Evolutionary conservation across 2,113 vertebrate genomes (phyloP), one percentile per base, ranked within the genome.

Genomic region (Limnothrissa miodon): DNA sequence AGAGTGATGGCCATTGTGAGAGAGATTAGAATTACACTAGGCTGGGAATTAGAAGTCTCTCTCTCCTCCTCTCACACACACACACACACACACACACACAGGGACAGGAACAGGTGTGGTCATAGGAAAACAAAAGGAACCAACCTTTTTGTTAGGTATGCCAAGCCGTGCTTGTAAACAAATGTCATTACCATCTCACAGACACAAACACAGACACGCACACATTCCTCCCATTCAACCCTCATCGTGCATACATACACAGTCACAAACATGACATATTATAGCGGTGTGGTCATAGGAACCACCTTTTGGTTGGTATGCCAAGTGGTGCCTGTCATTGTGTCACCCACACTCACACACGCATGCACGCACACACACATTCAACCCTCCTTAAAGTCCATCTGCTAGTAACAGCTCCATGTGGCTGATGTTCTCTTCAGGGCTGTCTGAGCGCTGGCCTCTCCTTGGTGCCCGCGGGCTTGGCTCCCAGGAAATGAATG

Each of bases 11-110:
- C n/a, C n/a, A n/a, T n/a, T n/a, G n/a, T n/a, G n/a, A n/a, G n/a
- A n/a, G n/a, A n/a, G n/a, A n/a, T n/a, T n/a, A n/a, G n/a, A n/a
- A n/a, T n/a, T 42, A 42, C 42, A 42, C 2, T 4, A 42, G 6
- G 6, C 42, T 4, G 42, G 42, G 6, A 42, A 2, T 42, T 2
- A 6, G 42, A 42, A 6, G 42, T 42, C 51, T 39, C 33, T n/a
- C 36, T 5, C 21, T 62, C 33, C 62, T 39, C 78, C 29, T 8
- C 81, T 48, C 66, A 23, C 62, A 51, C 81, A 78, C 45, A 62
- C 10, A 51, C 46, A 23, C 44, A 53, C 74, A 78, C 46, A 59
- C 39, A 59, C 78, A 79, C 66, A 66, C 53, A 46, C 78, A 48
- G 6, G 42, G 42, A 62, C 25, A 29, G 23, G n/a, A 8, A 25